Evolutionary conservation across 1,140 invertebrate genomes (phyloP), one percentile per base, ranked within the genome.

Genomic region (Triops longicaudatus): DNA sequence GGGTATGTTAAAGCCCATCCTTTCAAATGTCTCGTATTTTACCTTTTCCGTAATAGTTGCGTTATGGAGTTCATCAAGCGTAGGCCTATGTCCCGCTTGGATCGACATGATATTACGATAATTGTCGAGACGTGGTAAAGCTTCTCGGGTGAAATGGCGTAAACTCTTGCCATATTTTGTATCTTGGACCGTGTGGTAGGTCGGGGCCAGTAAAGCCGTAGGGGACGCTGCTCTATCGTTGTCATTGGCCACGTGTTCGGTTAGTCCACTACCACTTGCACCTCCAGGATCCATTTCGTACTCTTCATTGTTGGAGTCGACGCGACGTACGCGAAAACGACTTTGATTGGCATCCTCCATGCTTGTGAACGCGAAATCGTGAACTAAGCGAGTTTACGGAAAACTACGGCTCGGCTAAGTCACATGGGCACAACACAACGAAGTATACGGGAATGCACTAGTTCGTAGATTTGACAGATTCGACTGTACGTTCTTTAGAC

Each of bases 61-160:
- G 83, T 96, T 93, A 84, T 97, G 95, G 3, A 98, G 88, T 85
- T 98, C 94, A 82, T 97, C 95, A 17, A 98, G 85, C 3, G 96
- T 97, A 4, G 96, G 96, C 82, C 91, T 87, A 81, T 93, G 93
- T 22, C 91, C 92, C 3, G 93, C 93, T 81, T 94, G 94, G 72
- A 97, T 91, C 26, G 93, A 95, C 87, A 97, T 88, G 78, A 97
- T 92, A 84, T 98, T 97, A 77, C 95, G 89, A 85, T 98, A 98
- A 86, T 97, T 96, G 83, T 97, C 95, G 81, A 96, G 84, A 73
- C 95, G 87, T 10, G 95, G 95, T 72, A 97, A 83, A 1, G 95
- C 95, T 86, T 98, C 96, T 12, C 94, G 86, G 0, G 95, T 97
- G 83, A 97, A 92, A 82, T 95, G 91, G 76, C 94, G 92, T 82